These are phyloP conservation scores for Chamaetylas fuelleborni DNA, from an alignment of 2,113 vertebrate genomes.

Conservation along the genomic window DNA sequence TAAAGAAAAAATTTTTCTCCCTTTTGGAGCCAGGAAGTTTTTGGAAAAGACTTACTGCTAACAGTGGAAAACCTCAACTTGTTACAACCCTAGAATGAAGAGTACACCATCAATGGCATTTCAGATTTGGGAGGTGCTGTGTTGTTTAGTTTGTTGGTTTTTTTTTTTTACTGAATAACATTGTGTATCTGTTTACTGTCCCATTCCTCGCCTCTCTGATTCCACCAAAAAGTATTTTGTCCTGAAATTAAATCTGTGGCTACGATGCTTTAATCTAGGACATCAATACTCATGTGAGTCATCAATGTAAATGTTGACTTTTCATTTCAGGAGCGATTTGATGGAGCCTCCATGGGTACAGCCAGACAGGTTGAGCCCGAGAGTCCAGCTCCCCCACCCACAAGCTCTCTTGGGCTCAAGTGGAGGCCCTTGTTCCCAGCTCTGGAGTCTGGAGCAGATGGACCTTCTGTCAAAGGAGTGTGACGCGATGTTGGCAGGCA, in stretches of 20 bases:
- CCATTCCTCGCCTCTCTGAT: background rate
- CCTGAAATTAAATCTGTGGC: background rate
- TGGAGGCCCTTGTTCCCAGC: slow-evolving; percentile 80
- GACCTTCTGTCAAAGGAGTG: slow-evolving; percentile 73
- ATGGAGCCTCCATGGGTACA: slow-evolving; percentile 75
- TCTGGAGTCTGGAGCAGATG: slow-evolving; percentile 77
- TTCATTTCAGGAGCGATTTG: slow-evolving; percentile 76
- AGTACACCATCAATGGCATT: background rate
- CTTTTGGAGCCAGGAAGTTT: background rate
- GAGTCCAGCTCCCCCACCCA: slow-evolving; percentile 46
- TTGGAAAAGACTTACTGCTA: background rate
- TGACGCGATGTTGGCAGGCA: slow-evolving; percentile 60
- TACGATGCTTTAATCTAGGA: background rate
- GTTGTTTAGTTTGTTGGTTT: background rate
- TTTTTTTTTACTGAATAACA: background rate
- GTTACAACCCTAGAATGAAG: background rate
- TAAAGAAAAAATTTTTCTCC: background rate
- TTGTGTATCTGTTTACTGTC: background rate
- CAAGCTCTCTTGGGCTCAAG: slow-evolving; percentile 38
- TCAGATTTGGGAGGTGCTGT: background rate
- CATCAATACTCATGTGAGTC: background rate
- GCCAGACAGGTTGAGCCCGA: slow-evolving; percentile 75
- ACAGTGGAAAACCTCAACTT: background rate
- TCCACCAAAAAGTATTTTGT: background rate
- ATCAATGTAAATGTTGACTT: background rate